phyloP scores from a whole-genome alignment of 2,797 vertebrate genomes.

The Coranthus polyacanthus region DNA sequence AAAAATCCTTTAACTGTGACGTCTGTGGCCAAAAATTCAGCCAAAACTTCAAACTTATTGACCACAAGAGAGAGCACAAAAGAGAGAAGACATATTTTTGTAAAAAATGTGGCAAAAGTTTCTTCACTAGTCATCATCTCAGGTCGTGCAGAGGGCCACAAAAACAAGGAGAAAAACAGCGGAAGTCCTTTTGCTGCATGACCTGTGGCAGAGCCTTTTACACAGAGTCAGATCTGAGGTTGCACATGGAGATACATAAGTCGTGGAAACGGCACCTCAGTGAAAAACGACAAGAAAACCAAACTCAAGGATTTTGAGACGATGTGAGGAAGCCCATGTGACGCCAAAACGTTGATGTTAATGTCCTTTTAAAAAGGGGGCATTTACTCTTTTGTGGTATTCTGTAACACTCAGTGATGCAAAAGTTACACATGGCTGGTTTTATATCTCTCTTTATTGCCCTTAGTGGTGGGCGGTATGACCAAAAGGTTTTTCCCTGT shows the following conservation, averaged over 20 bases:
- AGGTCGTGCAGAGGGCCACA: background rate
- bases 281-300: conserved; percentile 2
- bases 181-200: conserved; percentile 10
- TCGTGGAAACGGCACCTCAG: conserved; percentile 3
- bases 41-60: conserved; percentile 48
- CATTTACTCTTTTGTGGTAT: too few relatives aligned
- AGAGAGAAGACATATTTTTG: conserved; percentile 45
- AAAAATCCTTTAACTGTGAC: conserved; percentile 43
- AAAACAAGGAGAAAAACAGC: background rate
- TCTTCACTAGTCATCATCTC: background rate
- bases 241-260: conserved; percentile 13
- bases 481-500: too few relatives aligned
- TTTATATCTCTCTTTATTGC: too few relatives aligned
- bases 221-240: conserved; percentile 15
- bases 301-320: background rate
- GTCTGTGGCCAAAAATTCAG: conserved; percentile 46
- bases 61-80: conserved; percentile 51
- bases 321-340: too few relatives aligned
- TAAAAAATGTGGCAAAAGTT: conserved; percentile 22
- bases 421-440: too few relatives aligned
- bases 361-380: too few relatives aligned
- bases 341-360: too few relatives aligned
- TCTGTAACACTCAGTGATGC: too few relatives aligned
- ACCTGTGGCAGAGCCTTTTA: conserved; percentile 21
- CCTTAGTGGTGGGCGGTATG: too few relatives aligned